Base-by-base conservation (phyloP, 2,113 vertebrate species). In the Austrofundulus limnaeus region DNA sequence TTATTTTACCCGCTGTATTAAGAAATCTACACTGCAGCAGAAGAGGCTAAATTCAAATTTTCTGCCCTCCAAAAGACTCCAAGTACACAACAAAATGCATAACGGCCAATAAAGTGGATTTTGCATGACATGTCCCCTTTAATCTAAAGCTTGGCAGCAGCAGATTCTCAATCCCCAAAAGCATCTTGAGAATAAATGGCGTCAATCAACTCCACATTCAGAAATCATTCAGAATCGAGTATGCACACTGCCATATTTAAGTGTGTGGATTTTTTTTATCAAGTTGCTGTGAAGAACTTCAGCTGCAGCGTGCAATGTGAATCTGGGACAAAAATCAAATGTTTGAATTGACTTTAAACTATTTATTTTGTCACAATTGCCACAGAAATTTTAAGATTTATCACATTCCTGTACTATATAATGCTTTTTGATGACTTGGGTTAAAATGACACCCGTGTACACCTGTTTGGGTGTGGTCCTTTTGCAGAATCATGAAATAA, bases 121-220 rank as follows among this genome's bases (percentile, higher is more conserved):
- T n/a, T n/a, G n/a, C n/a, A n/a, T n/a, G n/a, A n/a, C n/a, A n/a
- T n/a, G n/a, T n/a, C n/a, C n/a, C n/a, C n/a, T n/a, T n/a, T n/a
- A 39, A 53, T 74, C 53, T 64, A 48, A 46, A 21, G 16, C n/a
- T 65, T 16, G 24, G 11, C 42, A 67, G 39, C 46, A 50, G 52
- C 68, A n/a, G n/a, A n/a, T 37, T 48, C 56, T 66, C 51, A 6
- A 31, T 51, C 62, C 43, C 12, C 28, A 62, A 62, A 54, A 41
- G 16, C 48, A 53, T 47, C 15, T 1, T 37, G 45, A 38, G 59
- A 52, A 16, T 37, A 42, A 68, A 59, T 21, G 37, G 45, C 0
- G 0, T 31, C 61, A 51, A 54, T 65, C 60, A 58, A 37, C 34
- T 38, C 17, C 15, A 46, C 50, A 39, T 38, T 68, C n/a, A 55